Evolutionary conservation across 1,140 invertebrate species (phyloP).

Genomic region (Penaeus chinensis): DNA sequence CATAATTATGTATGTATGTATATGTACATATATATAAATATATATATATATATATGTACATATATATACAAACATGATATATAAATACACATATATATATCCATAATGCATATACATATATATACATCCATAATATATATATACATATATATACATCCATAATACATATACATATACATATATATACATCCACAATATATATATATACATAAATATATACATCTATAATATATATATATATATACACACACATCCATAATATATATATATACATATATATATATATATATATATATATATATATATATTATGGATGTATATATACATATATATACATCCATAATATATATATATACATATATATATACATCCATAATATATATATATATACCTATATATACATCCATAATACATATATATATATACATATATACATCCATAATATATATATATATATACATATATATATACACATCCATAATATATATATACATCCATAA

Average conservation of each 20-base stretch:
- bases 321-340: background rate
- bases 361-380: background rate
- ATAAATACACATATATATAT: conserved; percentile 5
- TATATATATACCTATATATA: too few species aligned
- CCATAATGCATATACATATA: conserved; percentile 7
- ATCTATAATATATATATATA: background rate
- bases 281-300: background rate
- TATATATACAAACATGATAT: background rate
- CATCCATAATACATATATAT: too few species aligned
- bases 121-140: background rate
- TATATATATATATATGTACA: conserved; percentile 18
- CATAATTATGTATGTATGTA: too few species aligned
- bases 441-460: too few species aligned
- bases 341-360: background rate
- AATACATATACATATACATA: background rate
- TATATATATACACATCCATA: too few species aligned
- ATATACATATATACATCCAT: too few species aligned
- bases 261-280: background rate
- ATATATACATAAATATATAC: background rate
- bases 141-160: background rate
- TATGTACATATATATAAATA: background rate
- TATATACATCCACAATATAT: background rate
- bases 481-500: too few species aligned
- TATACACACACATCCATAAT: background rate
- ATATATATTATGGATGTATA: background rate